Percentiles rank a stretch among this genome's conserved stretches.
These are phyloP conservation scores for Cordilura impudica DNA, from an alignment of 2,888 invertebrate genomes.

Conservation along the genomic window DNA sequence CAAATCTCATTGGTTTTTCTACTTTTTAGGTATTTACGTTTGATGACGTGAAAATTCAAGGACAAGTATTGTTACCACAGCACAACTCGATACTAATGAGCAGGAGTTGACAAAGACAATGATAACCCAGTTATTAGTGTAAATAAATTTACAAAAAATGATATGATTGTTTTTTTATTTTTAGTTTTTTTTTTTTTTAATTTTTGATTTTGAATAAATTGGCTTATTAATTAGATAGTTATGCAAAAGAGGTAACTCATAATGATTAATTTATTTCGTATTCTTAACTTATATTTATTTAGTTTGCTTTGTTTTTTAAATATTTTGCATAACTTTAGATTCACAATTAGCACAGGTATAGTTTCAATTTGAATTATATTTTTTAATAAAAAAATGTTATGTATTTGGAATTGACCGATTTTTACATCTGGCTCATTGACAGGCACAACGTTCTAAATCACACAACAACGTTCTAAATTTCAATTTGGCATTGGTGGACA, in stretches of 20 bases:
- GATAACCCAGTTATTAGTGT: slow-evolving; percentile 5
- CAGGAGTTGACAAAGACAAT: slow-evolving; percentile 1
- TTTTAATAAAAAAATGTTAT: not conserved
- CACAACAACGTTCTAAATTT: slow-evolving; percentile 46
- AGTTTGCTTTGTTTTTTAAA: not conserved
- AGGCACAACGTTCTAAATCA: not conserved
- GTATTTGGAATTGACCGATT: slow-evolving; percentile 23
- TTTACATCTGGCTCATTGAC: slow-evolving; percentile 10
- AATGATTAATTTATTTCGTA: not conserved
- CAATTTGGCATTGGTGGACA: slow-evolving; percentile 51
- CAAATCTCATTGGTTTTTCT: slow-evolving; percentile 5
- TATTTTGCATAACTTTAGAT: not conserved
- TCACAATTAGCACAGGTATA: not conserved
- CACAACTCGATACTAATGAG: slow-evolving; percentile 32
- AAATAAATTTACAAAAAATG: slow-evolving; percentile 4
- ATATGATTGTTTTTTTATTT: slow-evolving; percentile 6
- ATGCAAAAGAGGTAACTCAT: slow-evolving; percentile 19
- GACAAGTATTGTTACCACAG: slow-evolving; percentile 52
- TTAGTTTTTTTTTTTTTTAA: slow-evolving; percentile 6
- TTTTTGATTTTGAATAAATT: too few relatives aligned
- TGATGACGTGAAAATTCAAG: slow-evolving; percentile 53
- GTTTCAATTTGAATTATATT: not conserved
- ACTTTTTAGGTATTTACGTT: not conserved
- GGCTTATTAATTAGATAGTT: slow-evolving; percentile 19
- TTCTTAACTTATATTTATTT: not conserved